Conservation (phyloP, 2,113 vertebrate species). For the Stictonetta naevosa region DNA sequence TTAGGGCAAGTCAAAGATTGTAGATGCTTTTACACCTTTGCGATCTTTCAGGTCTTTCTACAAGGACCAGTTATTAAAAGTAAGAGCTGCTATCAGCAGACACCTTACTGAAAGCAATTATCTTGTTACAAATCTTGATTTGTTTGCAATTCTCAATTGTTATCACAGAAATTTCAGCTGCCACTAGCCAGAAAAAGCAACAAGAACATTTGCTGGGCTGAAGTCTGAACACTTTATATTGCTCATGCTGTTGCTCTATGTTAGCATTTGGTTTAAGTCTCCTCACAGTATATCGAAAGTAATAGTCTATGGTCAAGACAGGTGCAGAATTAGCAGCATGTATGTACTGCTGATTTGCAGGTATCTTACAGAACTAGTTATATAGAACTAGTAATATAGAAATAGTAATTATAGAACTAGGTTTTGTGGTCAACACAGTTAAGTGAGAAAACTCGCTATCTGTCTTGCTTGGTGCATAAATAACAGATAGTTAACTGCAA, state of each 20-base stretch:
- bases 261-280: neutral
- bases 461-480: neutral
- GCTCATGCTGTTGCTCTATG: neutral
- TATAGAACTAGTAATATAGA: too few species aligned
- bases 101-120: neutral
- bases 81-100: neutral
- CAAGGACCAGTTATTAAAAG: neutral
- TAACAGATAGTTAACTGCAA: neutral
- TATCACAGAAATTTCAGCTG: neutral
- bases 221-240: conserved; percentile 1
- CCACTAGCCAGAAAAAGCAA: neutral
- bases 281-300: neutral
- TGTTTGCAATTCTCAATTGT: neutral
- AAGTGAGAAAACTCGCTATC: neutral
- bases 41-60: neutral
- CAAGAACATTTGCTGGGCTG: neutral
- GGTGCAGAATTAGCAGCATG: neutral
- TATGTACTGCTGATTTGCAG: neutral
- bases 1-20: neutral
- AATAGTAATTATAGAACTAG: too few species aligned
- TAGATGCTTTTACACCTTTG: neutral
- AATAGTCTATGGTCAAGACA: neutral
- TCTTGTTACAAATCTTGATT: neutral
- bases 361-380: neutral
- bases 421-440: neutral